Base-by-base conservation (phyloP, 2,888 invertebrate genomes). In the Ormyrus rosae region DNA sequence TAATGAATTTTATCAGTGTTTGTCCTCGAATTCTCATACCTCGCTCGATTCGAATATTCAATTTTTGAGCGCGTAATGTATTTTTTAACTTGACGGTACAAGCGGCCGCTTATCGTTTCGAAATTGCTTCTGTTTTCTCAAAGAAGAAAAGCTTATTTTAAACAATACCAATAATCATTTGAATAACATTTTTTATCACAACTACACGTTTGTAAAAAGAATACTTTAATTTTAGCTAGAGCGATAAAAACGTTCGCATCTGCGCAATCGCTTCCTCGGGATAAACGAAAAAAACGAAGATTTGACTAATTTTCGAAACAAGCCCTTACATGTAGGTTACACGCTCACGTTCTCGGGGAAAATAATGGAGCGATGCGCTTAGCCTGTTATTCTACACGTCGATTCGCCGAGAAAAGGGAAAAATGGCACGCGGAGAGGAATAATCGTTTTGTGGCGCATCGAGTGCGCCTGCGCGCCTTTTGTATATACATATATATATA, bases 341-440 rank as follows among this genome's bases (percentile, higher is more conserved):
- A 56, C 13, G 46, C 46, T 68, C 53, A 53, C 34, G 63, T 64
- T 58, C 70, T 4, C 10, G n/a, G 11, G 50, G 55, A 53, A 79
- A 72, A 79, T 72, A 79, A 76, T 79, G 76, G 68, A 58, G 10
- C 55, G 64, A 56, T 70, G 19, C 10, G 45, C 64, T 55, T 9
- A 79, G 70, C 58, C 80, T 75, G 71, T 80, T 80, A 80, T 75
- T 80, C 80, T 71, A 67, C 34, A 60, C 70, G 8, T 45, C 70
- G 75, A 75, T 80, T 80, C 46, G 45, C 55, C 6, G 63, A 56
- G 50, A 78, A 53, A 69, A 63, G 60, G 56, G n/a, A 68, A 64
- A 71, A 65, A 65, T 67, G 19, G 19, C 48, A 56, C 6, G 68
- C 34, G 6, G 63, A 45, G 19, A 19, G 19, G n/a, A 63, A 65